Evolutionary conservation across 2,113 vertebrate genomes (phyloP).

Genomic region (Gnathonemus longibarbis): DNA sequence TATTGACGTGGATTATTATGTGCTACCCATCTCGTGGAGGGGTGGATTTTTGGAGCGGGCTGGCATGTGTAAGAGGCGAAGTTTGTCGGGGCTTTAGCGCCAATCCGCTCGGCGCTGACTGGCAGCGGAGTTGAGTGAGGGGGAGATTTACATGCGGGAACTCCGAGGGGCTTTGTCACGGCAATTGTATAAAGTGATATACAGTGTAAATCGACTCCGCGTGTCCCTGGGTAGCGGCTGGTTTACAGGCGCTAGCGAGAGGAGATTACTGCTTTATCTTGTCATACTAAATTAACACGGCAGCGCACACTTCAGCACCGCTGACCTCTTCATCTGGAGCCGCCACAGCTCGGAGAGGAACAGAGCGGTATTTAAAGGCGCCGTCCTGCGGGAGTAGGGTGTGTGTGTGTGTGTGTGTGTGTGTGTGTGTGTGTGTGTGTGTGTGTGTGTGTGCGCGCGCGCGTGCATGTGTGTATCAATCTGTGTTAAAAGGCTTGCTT

Average conservation of each 20-base stretch:
- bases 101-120: conserved; percentile 60
- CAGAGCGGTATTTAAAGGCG: conserved; percentile 57
- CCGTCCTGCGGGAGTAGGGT: not conserved
- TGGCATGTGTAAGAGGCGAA: conserved; percentile 59
- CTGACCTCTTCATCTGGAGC: conserved; percentile 88
- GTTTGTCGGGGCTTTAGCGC: conserved; percentile 51
- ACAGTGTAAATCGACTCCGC: conserved; percentile 72
- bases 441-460: too few species aligned
- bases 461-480: not conserved
- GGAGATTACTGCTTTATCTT: conserved; percentile 94
- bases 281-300: conserved; percentile 91
- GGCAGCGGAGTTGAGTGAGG: conserved; percentile 58
- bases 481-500: conserved; percentile 9
- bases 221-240: conserved; percentile 64
- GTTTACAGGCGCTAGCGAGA: conserved; percentile 62
- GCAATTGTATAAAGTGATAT: conserved; percentile 82
- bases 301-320: conserved; percentile 67
- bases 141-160: conserved; percentile 71
- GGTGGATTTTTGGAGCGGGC: conserved; percentile 40
- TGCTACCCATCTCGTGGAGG: conserved; percentile 58
- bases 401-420: not conserved
- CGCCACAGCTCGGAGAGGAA: conserved; percentile 59
- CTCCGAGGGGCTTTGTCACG: conserved; percentile 71
- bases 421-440: not conserved
- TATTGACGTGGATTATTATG: conserved; percentile 77